Evolutionary conservation across 1,140 invertebrate genomes (phyloP), one percentile per base, ranked within the genome.

Genomic region (Drosophila subobscura): DNA sequence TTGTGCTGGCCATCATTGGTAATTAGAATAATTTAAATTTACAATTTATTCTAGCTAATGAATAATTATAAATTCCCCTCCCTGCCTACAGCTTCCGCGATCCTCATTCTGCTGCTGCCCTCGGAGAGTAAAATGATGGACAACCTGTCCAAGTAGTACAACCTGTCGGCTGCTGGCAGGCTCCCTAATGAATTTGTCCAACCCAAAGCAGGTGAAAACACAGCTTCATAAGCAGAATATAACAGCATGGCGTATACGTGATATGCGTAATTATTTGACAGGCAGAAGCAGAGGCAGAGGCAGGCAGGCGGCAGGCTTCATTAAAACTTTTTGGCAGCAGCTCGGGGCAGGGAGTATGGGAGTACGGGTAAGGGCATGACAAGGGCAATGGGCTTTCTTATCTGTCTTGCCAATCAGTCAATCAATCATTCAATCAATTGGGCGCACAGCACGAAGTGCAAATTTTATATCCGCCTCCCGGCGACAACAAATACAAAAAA

Each of bases 381-480:
- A 40, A 67, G 37, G 54, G n/a, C 45, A 40, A 37, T 23, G 56
- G 12, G 45, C 23, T 47, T 25, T 40, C 60, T 63, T 65, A 77
- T 64, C 75, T 37, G 47, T 27, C 45, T 37, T 57, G 49, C 25
- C 63, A 78, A 79, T 70, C 68, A 61, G 73, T 61, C 72, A 72
- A 79, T 84, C 79, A 76, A 76, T 85, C 76, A 79, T 65, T 79
- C 76, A 84, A 79, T 79, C 76, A 77, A 79, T 72, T 68, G 72
- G 61, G 54, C 70, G 73, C 47, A 23, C 52, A 71, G 50, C 56
- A 51, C 46, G 54, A 49, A 55, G 54, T 52, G 61, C 57, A 70
- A 58, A 68, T 70, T 50, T 56, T 54, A 47, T 47, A 56, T 41
- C 27, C 20, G 20, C 40, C 37, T 6, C 25, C 5, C n/a, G 40